A percentile compares a stretch with the other conserved stretches of the same genome.
Conservation (phyloP, 2,888 invertebrate species). For the Coelinius sp. region DNA sequence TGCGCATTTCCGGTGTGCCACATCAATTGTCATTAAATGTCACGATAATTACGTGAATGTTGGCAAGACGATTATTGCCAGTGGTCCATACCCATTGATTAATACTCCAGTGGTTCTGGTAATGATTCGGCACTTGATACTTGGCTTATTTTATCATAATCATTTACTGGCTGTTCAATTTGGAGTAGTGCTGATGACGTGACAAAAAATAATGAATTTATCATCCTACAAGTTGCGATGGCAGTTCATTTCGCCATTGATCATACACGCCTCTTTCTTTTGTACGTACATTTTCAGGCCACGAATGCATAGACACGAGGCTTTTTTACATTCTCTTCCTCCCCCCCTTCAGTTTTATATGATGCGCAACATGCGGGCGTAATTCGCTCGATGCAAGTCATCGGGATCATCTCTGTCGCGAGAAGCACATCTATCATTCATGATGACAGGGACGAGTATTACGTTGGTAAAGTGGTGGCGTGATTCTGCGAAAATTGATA, state of each 20-base stretch:
- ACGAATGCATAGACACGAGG: constrained; percentile 33
- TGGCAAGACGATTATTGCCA: constrained; percentile 26
- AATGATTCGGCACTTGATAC: constrained; percentile 41
- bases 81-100: neutral
- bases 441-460: constrained; percentile 62
- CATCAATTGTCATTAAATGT: constrained; percentile 69
- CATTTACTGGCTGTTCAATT: constrained; percentile 3
- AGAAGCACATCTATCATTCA: constrained; percentile 61
- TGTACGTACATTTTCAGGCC: constrained; percentile 36
- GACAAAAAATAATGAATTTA: constrained; percentile 56
- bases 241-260: constrained; percentile 57
- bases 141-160: constrained; percentile 1
- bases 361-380: constrained; percentile 55
- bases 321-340: neutral
- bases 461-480: constrained; percentile 61
- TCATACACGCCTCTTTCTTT: constrained; percentile 45
- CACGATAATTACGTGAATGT: constrained; percentile 64
- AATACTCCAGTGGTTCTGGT: constrained; percentile 47
- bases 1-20: constrained; percentile 59
- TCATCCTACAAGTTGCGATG: constrained; percentile 62
- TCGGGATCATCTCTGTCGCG: constrained; percentile 60
- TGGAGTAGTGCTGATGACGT: constrained; percentile 36
- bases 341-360: constrained; percentile 1
- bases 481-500: constrained; percentile 61
- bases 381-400: constrained; percentile 68